Evolutionary conservation across 2,888 invertebrate species (phyloP), one percentile per base, ranked within the genome.

Genomic region (Zonitis immaculata): DNA sequence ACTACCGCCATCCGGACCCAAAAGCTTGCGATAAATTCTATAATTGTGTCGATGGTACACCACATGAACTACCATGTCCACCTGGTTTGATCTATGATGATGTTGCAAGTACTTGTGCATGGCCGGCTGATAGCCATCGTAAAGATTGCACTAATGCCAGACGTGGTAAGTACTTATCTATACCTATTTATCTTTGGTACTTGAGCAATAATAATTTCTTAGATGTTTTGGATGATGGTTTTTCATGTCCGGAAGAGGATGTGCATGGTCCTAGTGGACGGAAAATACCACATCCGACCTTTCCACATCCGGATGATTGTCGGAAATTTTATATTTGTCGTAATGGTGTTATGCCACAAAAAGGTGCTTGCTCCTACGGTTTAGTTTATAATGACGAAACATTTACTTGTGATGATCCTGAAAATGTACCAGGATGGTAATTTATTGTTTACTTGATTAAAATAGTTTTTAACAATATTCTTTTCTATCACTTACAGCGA

Each of bases 241-340:
- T 89, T 78, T 77, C 83, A 1, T 91, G 90, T 68, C 89, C 90
- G 1, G 82, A 83, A 30, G 87, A 83, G 3, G 83, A 84, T 45
- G 81, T 84, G 3, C 72, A 80, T 60, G 86, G 86, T 0, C 85
- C 85, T 28, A 83, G 83, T 54, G 88, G 88, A 9, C 79, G 86
- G 48, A 79, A 81, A 0, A 77, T 88, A 1, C 88, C 88, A 0
- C 89, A 89, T 74, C 89, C 89, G 1, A 88, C 88, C 0, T 89
- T 82, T 77, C 82, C 89, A 1, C 88, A 90, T 75, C 86, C 87
- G 0, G 85, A 86, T 20, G 89, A 90, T 73, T 91, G 90, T 71
- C 85, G 86, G 69, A 89, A 88, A 71, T 90, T 90, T 78, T 90
- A 88, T 78, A 89, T 90, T 66, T 89, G 89, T 75, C 80, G 87